These are phyloP conservation scores for Drosophila carrolli DNA, from an alignment of 1,140 invertebrate genomes.

Conservation along the genomic window DNA sequence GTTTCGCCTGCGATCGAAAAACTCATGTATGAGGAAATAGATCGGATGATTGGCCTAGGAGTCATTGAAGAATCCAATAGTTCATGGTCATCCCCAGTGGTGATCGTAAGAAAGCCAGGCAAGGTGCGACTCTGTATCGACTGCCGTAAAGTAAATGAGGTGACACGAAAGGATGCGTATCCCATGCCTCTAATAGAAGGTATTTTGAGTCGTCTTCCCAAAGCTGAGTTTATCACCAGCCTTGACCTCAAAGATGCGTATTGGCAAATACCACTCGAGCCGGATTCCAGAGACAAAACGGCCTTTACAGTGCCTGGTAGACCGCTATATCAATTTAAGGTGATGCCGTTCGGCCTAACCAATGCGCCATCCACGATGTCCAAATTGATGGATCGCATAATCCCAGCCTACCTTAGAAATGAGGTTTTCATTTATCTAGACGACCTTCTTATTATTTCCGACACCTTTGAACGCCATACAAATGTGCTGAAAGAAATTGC, in stretches of 20 bases:
- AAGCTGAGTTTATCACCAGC: slow-evolving; percentile 8
- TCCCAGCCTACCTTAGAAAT: neutral
- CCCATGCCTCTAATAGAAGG: slow-evolving; percentile 9
- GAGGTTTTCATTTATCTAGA: slow-evolving; percentile 9
- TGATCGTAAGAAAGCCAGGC: slow-evolving; percentile 5
- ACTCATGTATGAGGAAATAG: slow-evolving; percentile 17
- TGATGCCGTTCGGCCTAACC: slow-evolving; percentile 12
- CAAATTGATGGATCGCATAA: slow-evolving; percentile 19
- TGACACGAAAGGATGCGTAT: slow-evolving; percentile 18
- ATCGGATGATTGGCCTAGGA: slow-evolving; percentile 10
- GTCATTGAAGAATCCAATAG: slow-evolving; percentile 23
- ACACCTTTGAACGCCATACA: slow-evolving; percentile 3
- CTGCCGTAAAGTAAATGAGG: slow-evolving; percentile 4
- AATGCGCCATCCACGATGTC: slow-evolving; percentile 18
- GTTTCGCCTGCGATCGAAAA: slow-evolving; percentile 19
- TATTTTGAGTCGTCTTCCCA: too few relatives aligned
- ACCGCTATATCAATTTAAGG: slow-evolving; percentile 8
- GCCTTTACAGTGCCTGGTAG: slow-evolving; percentile 7
- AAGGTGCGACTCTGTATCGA: slow-evolving; percentile 10
- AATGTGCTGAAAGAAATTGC: neutral
- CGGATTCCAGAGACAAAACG: slow-evolving; percentile 1
- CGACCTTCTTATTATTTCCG: slow-evolving; percentile 7
- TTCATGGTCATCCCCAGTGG: slow-evolving; percentile 14
- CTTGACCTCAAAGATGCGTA: slow-evolving; percentile 12
- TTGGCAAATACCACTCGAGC: slow-evolving; percentile 8